A percentile compares a stretch with the other conserved stretches of the same genome.
Evolutionary conservation across 2,113 vertebrate genomes (phyloP).

Genomic region (rabbit (Oryctolagus cuniculus)): mOryCun1.1 NC_091434.1:116324501-116325000

Average conservation of each 20-base stretch:
- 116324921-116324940: neutral
- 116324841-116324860: neutral
- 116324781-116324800: neutral
- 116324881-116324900: neutral
- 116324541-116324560: neutral
- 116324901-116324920: neutral
- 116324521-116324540: neutral
- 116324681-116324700: neutral
- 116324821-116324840: neutral
- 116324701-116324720: neutral
- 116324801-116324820: neutral
- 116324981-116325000: neutral
- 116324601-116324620: neutral
- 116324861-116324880: neutral
- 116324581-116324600: neutral
- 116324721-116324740: no score
- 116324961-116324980: neutral
- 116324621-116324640: neutral
- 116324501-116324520: neutral
- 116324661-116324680: conserved; percentile 15
- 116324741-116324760: no score
- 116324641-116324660: neutral
- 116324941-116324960: neutral
- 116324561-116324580: neutral
- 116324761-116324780: no score